Percentiles rank a stretch among this genome's conserved stretches.
Evolutionary conservation across 2,888 invertebrate genomes (phyloP).

Genomic region (Tetranychus truncatus): DNA sequence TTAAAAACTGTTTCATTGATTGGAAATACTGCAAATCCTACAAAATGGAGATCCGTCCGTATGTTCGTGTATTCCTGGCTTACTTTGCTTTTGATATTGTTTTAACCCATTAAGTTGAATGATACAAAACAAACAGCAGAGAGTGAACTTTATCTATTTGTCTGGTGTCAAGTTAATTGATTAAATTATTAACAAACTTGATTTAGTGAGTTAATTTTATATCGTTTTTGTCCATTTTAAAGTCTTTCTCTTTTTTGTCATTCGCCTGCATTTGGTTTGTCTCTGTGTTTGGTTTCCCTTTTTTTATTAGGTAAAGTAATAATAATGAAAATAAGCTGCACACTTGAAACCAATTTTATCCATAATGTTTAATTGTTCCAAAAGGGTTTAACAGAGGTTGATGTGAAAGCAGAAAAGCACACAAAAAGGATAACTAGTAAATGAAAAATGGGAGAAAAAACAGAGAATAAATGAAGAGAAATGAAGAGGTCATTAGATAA

Average conservation of each 20-base stretch:
- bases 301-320: no score
- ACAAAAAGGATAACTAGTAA: not conserved
- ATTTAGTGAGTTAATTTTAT: not conserved
- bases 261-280: no score
- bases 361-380: not conserved
- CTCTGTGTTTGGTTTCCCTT: no score
- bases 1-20: no score
- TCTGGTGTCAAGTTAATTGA: not conserved
- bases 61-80: no score
- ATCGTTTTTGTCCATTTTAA: not conserved
- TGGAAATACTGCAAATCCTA: no score
- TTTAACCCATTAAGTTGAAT: no score
- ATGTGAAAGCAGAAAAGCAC: not conserved
- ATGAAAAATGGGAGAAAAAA: not conserved
- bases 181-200: not conserved
- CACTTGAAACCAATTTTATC: constrained; percentile 5
- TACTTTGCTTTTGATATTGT: no score
- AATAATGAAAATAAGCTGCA: no score
- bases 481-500: not conserved
- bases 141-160: not conserved
- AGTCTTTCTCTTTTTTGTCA: not conserved
- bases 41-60: no score
- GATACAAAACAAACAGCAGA: not conserved
- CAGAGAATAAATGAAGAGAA: not conserved
- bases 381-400: not conserved